These are phyloP conservation scores for Drosophila melanosoma DNA, from an alignment of 2,888 invertebrate genomes.

Conservation along the genomic window DNA sequence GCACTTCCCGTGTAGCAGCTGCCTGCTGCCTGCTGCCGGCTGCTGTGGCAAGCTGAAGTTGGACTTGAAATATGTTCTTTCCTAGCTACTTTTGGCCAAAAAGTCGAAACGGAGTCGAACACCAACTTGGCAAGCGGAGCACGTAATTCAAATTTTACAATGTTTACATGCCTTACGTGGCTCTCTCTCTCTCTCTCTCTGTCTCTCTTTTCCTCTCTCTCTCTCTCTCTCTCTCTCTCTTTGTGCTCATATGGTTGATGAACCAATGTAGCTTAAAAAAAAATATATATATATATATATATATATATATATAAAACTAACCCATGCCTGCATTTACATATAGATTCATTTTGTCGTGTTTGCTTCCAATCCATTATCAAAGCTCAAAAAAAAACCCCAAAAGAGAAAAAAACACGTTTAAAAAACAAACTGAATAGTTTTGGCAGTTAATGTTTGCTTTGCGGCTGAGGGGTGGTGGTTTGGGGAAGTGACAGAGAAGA, in stretches of 20 bases:
- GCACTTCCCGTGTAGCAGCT: too few species aligned
- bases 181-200: constrained; percentile 3
- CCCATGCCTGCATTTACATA: not conserved
- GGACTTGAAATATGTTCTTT: constrained; percentile 53
- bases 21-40: too few species aligned
- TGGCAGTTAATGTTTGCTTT: not conserved
- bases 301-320: not conserved
- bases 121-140: constrained; percentile 59
- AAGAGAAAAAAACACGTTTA: too few species aligned
- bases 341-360: constrained; percentile 2
- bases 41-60: constrained; percentile 55
- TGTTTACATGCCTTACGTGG: constrained; percentile 73
- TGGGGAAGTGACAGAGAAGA: not conserved
- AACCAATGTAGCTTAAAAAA: constrained; percentile 31
- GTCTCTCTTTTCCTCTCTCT: not conserved
- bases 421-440: not conserved
- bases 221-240: not conserved
- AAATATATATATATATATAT: constrained; percentile 14
- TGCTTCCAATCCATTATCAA: not conserved
- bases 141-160: constrained; percentile 80
- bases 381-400: not conserved
- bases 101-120: constrained; percentile 15
- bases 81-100: constrained; percentile 35
- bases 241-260: constrained; percentile 50
- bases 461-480: not conserved